phyloP scores from a whole-genome alignment of 2,113 vertebrate genomes.

The Halcyon malimbica region DNA sequence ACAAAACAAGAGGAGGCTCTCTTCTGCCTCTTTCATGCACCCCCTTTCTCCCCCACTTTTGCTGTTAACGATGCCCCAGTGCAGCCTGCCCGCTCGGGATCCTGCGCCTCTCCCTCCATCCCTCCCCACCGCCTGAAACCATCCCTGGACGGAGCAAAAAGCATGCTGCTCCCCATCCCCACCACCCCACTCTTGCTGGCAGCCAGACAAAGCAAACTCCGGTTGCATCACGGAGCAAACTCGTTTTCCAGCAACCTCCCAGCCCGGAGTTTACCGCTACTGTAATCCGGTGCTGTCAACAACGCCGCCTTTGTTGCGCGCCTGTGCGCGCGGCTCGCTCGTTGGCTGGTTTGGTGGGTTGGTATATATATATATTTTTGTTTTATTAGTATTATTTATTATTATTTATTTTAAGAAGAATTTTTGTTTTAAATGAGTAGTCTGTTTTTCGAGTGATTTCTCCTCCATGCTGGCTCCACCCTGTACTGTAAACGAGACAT shows the following conservation, averaged over 20 bases:
- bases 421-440: conserved; percentile 72
- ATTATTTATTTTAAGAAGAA: conserved; percentile 40
- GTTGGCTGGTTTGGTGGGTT: neutral
- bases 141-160: neutral
- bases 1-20: neutral
- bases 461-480: conserved; percentile 79
- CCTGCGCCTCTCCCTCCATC: neutral
- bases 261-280: conserved; percentile 68
- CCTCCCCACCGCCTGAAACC: neutral
- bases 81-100: neutral
- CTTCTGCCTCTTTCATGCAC: neutral
- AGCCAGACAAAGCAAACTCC: conserved; percentile 77
- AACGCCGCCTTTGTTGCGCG: conserved; percentile 60
- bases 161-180: neutral
- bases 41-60: neutral
- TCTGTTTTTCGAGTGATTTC: conserved; percentile 84
- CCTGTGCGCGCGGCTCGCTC: neutral
- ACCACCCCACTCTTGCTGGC: conserved; percentile 49
- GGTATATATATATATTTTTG: neutral
- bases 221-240: conserved; percentile 72
- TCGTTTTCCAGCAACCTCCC: conserved; percentile 69
- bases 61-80: neutral
- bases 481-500: conserved; percentile 87
- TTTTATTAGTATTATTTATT: neutral
- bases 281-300: conserved; percentile 70